Conservation (phyloP, 92 coral and sea anemone genomes). For the Zoanthus gigantus region DNA sequence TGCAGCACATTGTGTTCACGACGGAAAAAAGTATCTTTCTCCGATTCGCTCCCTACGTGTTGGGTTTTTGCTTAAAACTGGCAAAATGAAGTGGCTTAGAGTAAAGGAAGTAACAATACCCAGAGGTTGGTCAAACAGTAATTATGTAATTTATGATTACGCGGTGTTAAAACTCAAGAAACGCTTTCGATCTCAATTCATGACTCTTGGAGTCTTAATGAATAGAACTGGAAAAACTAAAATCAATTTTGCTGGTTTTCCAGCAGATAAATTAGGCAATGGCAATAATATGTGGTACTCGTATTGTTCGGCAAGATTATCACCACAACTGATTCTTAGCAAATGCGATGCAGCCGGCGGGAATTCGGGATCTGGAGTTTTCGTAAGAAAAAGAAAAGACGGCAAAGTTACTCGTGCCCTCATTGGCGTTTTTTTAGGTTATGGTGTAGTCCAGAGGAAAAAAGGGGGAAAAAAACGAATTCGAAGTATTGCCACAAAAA, state of each 20-base stretch:
- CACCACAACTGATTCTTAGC: conserved; percentile 54
- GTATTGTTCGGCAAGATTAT: conserved; percentile 61
- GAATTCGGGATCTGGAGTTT: conserved; percentile 86
- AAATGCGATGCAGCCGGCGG: conserved; percentile 80
- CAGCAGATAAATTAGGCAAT: conserved; percentile 71
- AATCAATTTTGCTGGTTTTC: conserved; percentile 83
- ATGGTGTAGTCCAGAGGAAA: conserved; percentile 17
- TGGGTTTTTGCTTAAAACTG: conserved; percentile 71
- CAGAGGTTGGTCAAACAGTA: conserved; percentile 54
- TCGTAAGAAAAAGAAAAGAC: conserved; percentile 34
- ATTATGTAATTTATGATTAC: conserved; percentile 61
- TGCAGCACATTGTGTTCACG: conserved; percentile 96
- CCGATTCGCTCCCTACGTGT: conserved; percentile 67
- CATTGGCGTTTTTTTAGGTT: conserved; percentile 78
- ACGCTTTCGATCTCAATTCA: conserved; percentile 51
- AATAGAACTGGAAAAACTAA: conserved; percentile 7
- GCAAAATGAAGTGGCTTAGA: conserved; percentile 64
- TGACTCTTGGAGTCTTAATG: conserved; percentile 58
- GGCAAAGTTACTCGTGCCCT: conserved; percentile 58
- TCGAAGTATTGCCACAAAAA: conserved; percentile 68
- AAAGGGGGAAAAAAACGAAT: conserved; percentile 51
- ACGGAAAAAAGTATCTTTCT: conserved; percentile 64
- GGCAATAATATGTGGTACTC: conserved; percentile 72
- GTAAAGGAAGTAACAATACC: conserved; percentile 58
- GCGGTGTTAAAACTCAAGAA: conserved; percentile 70